These are phyloP conservation scores for Liparis tanakae DNA, from an alignment of 2,797 vertebrate genomes.

Conservation along the genomic window DNA sequence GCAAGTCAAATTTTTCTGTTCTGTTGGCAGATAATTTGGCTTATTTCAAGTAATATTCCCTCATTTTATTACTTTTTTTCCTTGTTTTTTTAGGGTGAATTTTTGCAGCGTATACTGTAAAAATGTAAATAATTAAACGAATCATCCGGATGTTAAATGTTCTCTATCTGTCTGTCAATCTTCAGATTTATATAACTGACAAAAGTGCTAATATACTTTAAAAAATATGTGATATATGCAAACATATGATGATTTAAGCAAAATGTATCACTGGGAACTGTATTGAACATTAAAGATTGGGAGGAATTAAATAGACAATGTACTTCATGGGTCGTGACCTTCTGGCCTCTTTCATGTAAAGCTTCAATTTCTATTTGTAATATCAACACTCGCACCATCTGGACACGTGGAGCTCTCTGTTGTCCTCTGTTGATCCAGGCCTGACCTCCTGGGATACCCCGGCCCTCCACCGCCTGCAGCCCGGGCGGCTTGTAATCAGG, in stretches of 20 bases:
- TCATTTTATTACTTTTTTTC: too few relatives aligned
- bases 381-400: conserved; percentile 40
- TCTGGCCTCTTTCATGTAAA: conserved; percentile 19
- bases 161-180: not conserved
- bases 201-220: not conserved
- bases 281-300: not conserved
- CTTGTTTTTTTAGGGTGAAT: too few relatives aligned
- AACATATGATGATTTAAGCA: not conserved
- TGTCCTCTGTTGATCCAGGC: conserved; percentile 64
- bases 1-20: too few relatives aligned
- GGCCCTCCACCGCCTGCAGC: conserved; percentile 80
- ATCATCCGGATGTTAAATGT: not conserved
- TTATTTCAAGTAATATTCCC: too few relatives aligned
- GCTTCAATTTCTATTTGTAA: conserved; percentile 28
- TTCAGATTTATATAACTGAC: not conserved
- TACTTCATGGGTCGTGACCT: not conserved
- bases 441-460: conserved; percentile 87
- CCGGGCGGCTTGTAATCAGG: conserved; percentile 75
- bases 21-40: too few relatives aligned
- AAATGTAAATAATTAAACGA: not conserved
- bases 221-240: not conserved
- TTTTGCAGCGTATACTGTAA: not conserved
- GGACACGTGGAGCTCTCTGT: conserved; percentile 38
- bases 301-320: not conserved
- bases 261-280: not conserved